phyloP scores from a whole-genome alignment of 1,140 invertebrate genomes.

The Hesperophylax magnus region DNA sequence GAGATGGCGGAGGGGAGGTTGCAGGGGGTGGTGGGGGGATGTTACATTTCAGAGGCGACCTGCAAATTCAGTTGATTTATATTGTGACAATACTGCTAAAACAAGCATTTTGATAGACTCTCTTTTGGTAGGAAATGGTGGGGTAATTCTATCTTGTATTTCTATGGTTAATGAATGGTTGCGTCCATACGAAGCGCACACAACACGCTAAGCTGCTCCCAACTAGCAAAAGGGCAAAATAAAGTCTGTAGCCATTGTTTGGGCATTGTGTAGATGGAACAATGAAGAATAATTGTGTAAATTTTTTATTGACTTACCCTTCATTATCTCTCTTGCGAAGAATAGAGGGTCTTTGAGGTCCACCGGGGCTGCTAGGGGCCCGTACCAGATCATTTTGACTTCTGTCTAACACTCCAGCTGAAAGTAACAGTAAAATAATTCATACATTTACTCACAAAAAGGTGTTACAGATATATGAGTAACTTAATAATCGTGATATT shows the following conservation, averaged over 20 bases:
- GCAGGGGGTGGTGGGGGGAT: slow-evolving; percentile 6
- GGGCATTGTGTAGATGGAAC: too few species aligned
- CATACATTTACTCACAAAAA: neutral
- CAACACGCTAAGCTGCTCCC: too few species aligned
- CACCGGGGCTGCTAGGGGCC: slow-evolving; percentile 38
- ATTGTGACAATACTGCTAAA: too few species aligned
- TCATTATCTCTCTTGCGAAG: slow-evolving; percentile 55
- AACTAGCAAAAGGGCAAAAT: too few species aligned
- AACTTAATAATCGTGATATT: too few species aligned
- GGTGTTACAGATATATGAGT: too few species aligned
- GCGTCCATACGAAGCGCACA: too few species aligned
- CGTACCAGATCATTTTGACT: slow-evolving; percentile 39
- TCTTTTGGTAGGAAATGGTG: too few species aligned
- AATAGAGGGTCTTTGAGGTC: slow-evolving; percentile 53
- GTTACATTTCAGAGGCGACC: slow-evolving; percentile 46
- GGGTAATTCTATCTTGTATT: too few species aligned
- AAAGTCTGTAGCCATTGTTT: too few species aligned
- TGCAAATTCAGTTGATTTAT: slow-evolving; percentile 9
- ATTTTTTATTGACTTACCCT: slow-evolving; percentile 43
- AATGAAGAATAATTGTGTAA: neutral
- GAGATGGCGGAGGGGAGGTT: slow-evolving; percentile 45
- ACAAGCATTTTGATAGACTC: too few species aligned
- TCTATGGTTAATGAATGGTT: neutral
- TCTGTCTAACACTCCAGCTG: slow-evolving; percentile 22
- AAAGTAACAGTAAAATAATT: neutral